These are phyloP conservation scores for Rhopilema esculentum DNA, from an alignment of 30 jellyfish, hydroid and myxozoan genomes.

Conservation along the genomic window DNA sequence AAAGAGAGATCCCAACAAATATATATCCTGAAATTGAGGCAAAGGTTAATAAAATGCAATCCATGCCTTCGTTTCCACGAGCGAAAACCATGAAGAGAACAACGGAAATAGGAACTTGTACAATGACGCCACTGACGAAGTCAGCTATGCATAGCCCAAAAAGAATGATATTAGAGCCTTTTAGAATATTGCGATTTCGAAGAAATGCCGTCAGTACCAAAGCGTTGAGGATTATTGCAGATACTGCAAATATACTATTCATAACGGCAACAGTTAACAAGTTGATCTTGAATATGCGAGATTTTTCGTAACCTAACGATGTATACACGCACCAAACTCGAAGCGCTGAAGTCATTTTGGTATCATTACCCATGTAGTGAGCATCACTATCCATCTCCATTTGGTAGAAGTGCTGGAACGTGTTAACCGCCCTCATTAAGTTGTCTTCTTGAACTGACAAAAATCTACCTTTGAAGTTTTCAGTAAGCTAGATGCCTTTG, in stretches of 20 bases:
- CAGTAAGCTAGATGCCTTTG: neutral
- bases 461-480: neutral
- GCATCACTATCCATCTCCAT: neutral
- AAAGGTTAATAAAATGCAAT: conserved; percentile 46
- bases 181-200: conserved; percentile 23
- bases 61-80: conserved; percentile 13
- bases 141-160: conserved; percentile 61
- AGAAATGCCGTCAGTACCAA: conserved; percentile 62
- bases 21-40: conserved; percentile 64
- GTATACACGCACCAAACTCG: conserved; percentile 55
- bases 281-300: conserved; percentile 21
- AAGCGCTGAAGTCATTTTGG: neutral
- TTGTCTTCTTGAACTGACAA: too few relatives aligned
- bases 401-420: neutral
- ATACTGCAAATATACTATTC: conserved; percentile 31
- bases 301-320: conserved; percentile 47
- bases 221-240: conserved; percentile 65
- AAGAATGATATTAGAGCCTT: conserved; percentile 46
- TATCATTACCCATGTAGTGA: neutral
- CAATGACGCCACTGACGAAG: conserved; percentile 61
- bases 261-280: conserved; percentile 43
- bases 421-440: too few relatives aligned
- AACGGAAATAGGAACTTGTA: conserved; percentile 61
- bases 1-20: conserved; percentile 68
- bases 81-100: conserved; percentile 20